Base-by-base conservation (phyloP, 2,113 vertebrate genomes). In the Charina bottae region DNA sequence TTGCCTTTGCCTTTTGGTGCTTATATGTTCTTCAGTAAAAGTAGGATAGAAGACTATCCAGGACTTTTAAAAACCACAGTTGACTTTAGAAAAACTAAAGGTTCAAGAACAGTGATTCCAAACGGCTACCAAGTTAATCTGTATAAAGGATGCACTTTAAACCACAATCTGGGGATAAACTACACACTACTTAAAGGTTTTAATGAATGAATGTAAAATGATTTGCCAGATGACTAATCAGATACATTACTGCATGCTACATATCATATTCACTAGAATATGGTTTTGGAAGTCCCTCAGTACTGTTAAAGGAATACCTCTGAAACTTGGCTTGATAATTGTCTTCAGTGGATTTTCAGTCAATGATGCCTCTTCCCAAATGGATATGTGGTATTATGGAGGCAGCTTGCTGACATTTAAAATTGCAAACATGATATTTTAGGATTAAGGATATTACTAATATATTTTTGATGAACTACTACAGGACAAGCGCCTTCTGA, bases 191-290 rank as follows among this genome's bases (percentile, higher is more conserved):
- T 90, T 86, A 90, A 92, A 11, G n/a, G 62, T 49, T 53, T 90
- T 72, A 17, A 86, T 37, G 46, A 42, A 78, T 58, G 33, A 28
- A 78, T 72, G 54, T 26, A 87, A 90, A 92, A 90, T 72, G 21
- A 64, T 55, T 88, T 89, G 90, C 87, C 92, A 24, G 12, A 60
- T 53, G 10, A 83, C 24, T 15, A 72, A 78, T 91, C 90, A 78
- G 2, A 56, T 90, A 42, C 49, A 49, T 49, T 6, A 49, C 6
- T 49, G 49, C 49, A 49, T 49, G 0, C 49, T 49, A 4, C 49
- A 49, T 49, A 49, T 49, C 49, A 7, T 49, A 49, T 49, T 85
- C 21, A 15, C 24, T 6, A 46, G 23, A 42, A 55, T 28, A 4
- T 28, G 23, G 26, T 46, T 83, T 46, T 2, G 12, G 54, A 56